Conservation (phyloP, 1,140 invertebrate genomes). For the Globodera ellingtonae region DNA sequence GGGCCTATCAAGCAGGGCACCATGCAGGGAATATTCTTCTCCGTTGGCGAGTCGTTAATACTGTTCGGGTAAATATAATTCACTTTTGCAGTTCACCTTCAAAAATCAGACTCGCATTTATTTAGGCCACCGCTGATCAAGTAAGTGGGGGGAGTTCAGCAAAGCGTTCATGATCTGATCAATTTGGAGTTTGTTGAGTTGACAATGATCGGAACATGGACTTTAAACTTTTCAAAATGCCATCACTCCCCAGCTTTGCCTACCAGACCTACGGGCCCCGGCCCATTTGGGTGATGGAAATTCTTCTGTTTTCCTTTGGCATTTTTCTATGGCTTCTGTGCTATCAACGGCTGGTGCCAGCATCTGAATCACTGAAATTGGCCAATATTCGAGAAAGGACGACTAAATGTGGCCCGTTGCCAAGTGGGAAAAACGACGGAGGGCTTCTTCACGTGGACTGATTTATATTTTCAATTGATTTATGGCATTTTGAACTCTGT, state of each 20-base stretch:
- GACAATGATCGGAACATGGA: background rate
- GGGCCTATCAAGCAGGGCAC: slow-evolving; percentile 46
- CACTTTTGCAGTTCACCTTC: no score
- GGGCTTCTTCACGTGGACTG: background rate
- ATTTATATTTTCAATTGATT: slow-evolving; percentile 5
- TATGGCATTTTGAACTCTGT: background rate
- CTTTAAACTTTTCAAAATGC: slow-evolving; percentile 17
- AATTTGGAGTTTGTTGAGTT: background rate
- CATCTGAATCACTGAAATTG: background rate
- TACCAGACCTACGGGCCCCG: slow-evolving; percentile 34
- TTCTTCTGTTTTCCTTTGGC: slow-evolving; percentile 3
- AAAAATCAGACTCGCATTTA: no score
- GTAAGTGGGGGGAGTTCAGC: slow-evolving; percentile 19
- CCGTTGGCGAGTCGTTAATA: slow-evolving; percentile 28
- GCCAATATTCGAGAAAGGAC: background rate
- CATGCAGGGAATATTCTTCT: slow-evolving; percentile 43
- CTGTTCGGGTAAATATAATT: slow-evolving; percentile 12
- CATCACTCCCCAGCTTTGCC: slow-evolving; percentile 1
- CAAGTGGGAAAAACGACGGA: slow-evolving; percentile 6
- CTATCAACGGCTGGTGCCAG: slow-evolving; percentile 35
- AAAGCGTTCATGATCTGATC: background rate
- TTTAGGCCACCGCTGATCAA: slow-evolving; percentile 32
- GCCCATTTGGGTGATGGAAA: slow-evolving; percentile 29
- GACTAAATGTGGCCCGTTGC: slow-evolving; percentile 3
- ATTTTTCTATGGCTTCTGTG: slow-evolving; percentile 36